A percentile compares a stretch with the other conserved stretches of the same genome.
These are phyloP conservation scores for Centrocercus urophasianus DNA, from an alignment of 2,113 vertebrate species.

Conservation along the genomic window DNA sequence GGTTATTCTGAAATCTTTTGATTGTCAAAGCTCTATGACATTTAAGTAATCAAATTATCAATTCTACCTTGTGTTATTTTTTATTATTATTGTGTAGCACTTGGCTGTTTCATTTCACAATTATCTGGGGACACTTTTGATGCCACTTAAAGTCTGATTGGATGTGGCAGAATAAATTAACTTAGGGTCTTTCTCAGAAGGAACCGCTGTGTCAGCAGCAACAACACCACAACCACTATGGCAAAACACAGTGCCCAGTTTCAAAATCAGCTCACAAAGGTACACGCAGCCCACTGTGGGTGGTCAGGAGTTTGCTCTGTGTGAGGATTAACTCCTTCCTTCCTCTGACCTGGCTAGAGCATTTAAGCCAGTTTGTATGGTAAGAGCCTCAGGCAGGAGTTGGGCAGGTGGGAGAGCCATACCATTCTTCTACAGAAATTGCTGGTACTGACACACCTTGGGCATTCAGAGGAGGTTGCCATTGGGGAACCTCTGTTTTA, in stretches of 20 bases:
- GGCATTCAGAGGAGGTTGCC: background rate
- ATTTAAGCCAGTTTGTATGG: background rate
- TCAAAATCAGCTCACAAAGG: background rate
- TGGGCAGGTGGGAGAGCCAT: background rate
- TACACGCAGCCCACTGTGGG: background rate
- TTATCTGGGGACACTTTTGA: background rate
- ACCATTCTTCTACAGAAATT: background rate
- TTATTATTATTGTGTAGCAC: background rate
- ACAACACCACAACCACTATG: background rate
- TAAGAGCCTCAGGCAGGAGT: background rate
- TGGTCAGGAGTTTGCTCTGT: background rate
- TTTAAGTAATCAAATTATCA: background rate
- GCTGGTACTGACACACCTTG: background rate
- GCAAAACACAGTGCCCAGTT: background rate
- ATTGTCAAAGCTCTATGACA: background rate
- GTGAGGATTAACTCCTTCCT: background rate
- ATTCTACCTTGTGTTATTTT: background rate
- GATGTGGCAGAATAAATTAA: background rate
- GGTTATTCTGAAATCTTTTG: background rate
- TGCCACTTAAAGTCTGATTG: background rate
- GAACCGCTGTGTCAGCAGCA: background rate
- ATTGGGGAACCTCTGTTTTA: background rate
- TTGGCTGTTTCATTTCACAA: background rate
- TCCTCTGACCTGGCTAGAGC: background rate
- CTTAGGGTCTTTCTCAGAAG: background rate